phyloP scores from a whole-genome alignment of 2,888 invertebrate species.

The Clitarchus hookeri region DNA sequence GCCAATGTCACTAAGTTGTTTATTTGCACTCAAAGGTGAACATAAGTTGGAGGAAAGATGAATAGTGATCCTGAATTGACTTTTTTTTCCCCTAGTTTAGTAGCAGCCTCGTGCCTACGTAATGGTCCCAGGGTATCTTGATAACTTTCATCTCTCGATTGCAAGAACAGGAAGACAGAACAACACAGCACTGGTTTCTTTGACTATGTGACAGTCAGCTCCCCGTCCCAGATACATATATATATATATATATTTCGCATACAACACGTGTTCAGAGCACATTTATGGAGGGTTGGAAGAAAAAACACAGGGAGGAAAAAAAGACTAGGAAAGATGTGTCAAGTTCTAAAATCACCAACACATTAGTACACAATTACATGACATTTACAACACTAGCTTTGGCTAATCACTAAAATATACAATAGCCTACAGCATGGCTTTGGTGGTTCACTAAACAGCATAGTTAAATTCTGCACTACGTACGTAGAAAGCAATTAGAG shows the following conservation, averaged over 20 bases:
- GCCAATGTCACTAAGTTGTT: neutral
- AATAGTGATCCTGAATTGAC: neutral
- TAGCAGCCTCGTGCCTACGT: neutral
- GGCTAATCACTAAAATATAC: constrained; percentile 18
- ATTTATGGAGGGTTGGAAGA: constrained; percentile 27
- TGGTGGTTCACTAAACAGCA: constrained; percentile 11
- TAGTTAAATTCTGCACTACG: constrained; percentile 11
- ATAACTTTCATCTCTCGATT: neutral
- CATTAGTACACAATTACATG: constrained; percentile 32
- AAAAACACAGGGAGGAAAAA: constrained; percentile 27
- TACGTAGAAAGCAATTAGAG: constrained; percentile 15
- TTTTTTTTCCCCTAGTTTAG: neutral
- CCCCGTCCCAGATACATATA: constrained; percentile 16
- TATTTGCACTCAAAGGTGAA: constrained; percentile 19
- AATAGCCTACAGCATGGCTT: constrained; percentile 26
- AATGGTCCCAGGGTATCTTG: constrained; percentile 19
- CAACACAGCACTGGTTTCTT: constrained; percentile 24
- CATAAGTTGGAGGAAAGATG: constrained; percentile 15
- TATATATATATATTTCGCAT: constrained; percentile 29
- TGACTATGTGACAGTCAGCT: neutral
- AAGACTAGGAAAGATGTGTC: constrained; percentile 23
- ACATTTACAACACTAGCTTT: constrained; percentile 28
- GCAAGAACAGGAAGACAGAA: constrained; percentile 16
- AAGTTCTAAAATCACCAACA: constrained; percentile 31
- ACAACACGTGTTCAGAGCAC: constrained; percentile 31